Conservation (phyloP, 2,797 vertebrate genomes). For the Pygocentrus nattereri region DNA sequence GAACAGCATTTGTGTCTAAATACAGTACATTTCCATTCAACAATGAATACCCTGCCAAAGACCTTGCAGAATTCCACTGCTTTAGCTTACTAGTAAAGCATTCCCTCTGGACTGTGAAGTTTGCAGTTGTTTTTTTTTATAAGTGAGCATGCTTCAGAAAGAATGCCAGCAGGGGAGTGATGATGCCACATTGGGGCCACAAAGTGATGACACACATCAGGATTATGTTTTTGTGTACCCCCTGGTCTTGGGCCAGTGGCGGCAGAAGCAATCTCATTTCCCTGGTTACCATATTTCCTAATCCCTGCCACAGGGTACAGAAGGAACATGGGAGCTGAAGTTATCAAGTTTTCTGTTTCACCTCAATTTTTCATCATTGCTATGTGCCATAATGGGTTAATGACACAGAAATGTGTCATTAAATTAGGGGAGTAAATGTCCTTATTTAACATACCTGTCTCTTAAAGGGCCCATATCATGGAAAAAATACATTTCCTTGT, state of each 20-base stretch:
- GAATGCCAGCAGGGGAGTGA: slow-evolving; percentile 2
- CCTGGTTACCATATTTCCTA: slow-evolving; percentile 12
- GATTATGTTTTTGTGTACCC: slow-evolving; percentile 23
- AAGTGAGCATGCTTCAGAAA: slow-evolving; percentile 10
- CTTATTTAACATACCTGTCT: not conserved
- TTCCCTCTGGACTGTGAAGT: not conserved
- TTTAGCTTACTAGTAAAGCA: not conserved
- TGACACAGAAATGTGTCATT: not conserved
- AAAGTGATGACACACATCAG: slow-evolving; percentile 29
- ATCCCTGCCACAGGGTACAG: not conserved
- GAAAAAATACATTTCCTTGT: not conserved
- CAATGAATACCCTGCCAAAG: not conserved
- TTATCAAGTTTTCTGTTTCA: not conserved
- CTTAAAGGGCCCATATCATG: not conserved
- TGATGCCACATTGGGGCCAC: slow-evolving; percentile 10
- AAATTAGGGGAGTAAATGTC: not conserved
- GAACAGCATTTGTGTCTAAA: not conserved
- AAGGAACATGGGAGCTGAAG: not conserved
- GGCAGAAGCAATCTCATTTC: slow-evolving; percentile 24
- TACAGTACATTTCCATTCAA: not conserved
- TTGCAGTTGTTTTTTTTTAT: slow-evolving; percentile 23
- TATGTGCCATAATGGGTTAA: not conserved
- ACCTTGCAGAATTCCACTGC: not conserved
- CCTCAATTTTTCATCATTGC: not conserved
- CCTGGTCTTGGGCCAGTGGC: slow-evolving; percentile 2